These are phyloP conservation scores for Chelmon rostratus DNA, from an alignment of 2,797 vertebrate species.

Conservation along the genomic window DNA sequence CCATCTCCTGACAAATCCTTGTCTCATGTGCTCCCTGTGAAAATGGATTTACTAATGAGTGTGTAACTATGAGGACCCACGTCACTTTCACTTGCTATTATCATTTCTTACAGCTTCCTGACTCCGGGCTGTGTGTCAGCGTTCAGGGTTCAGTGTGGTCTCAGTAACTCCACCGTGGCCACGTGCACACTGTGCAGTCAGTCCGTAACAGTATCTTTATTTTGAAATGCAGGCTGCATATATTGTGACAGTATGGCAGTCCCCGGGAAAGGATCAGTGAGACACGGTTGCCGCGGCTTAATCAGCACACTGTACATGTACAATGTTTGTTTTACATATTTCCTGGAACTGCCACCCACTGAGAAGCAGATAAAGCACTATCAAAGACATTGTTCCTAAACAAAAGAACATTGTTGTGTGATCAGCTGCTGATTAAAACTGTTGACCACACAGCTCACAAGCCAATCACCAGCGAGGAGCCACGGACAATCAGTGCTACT, in stretches of 20 bases:
- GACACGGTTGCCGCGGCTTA: background rate
- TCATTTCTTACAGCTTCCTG: background rate
- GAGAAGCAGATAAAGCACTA: conserved; percentile 17
- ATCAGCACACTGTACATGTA: conserved; percentile 4
- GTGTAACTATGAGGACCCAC: background rate
- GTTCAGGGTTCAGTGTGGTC: background rate
- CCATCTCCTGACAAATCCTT: background rate
- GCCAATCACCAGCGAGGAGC: conserved; percentile 10
- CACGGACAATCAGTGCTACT: background rate
- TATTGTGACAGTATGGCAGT: background rate
- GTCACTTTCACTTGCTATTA: background rate
- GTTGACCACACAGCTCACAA: conserved; percentile 13
- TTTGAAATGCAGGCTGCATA: background rate
- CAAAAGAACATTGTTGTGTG: conserved; percentile 32
- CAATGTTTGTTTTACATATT: background rate
- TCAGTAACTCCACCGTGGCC: too few relatives aligned
- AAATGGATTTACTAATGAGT: conserved; percentile 1
- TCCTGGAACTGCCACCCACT: conserved; percentile 8
- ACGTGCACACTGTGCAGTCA: background rate
- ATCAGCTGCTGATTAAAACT: conserved; percentile 33
- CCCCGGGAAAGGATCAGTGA: background rate
- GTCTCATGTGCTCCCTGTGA: background rate
- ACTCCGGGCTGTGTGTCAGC: background rate
- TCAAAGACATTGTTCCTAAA: conserved; percentile 23
- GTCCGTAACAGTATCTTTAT: background rate